phyloP scores from a whole-genome alignment of 2,797 vertebrate genomes.

The Petrocephalus schoutedeni region DNA sequence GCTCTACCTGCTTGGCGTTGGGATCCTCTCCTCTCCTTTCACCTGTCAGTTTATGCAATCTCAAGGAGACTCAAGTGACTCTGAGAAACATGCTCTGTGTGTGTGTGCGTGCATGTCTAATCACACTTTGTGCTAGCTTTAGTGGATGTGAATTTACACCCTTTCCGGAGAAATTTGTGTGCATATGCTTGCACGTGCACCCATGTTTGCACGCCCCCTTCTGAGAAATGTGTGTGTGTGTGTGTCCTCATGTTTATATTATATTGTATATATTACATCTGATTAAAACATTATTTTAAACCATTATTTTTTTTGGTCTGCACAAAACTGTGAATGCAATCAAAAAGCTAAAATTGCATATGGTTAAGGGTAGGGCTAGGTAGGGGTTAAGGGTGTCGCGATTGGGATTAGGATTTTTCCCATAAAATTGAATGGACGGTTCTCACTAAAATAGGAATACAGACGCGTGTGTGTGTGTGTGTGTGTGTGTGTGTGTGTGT shows the following conservation, averaged over 20 bases:
- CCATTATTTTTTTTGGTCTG: not conserved
- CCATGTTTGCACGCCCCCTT: not conserved
- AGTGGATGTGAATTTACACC: not conserved
- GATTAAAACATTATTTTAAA: no score
- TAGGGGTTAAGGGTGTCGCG: not conserved
- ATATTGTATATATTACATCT: no score
- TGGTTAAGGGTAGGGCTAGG: not conserved
- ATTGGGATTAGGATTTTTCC: not conserved
- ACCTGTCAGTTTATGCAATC: not conserved
- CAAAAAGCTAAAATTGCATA: not conserved
- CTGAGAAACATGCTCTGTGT: not conserved
- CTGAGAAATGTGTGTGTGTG: not conserved
- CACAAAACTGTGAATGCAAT: not conserved
- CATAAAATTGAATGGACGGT: not conserved
- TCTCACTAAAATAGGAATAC: not conserved
- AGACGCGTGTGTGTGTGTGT: not conserved
- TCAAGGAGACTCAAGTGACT: not conserved
- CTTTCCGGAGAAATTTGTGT: not conserved
- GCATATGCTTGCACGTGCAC: not conserved
- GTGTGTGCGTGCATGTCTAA: not conserved
- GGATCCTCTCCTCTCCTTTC: not conserved
- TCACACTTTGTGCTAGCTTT: not conserved
- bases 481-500: not conserved
- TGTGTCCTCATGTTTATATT: no score
- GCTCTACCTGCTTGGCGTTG: not conserved